These are phyloP conservation scores for Sinocyclocheilus anophthalmus DNA, from an alignment of 2,113 vertebrate species.

Conservation along the genomic window DNA sequence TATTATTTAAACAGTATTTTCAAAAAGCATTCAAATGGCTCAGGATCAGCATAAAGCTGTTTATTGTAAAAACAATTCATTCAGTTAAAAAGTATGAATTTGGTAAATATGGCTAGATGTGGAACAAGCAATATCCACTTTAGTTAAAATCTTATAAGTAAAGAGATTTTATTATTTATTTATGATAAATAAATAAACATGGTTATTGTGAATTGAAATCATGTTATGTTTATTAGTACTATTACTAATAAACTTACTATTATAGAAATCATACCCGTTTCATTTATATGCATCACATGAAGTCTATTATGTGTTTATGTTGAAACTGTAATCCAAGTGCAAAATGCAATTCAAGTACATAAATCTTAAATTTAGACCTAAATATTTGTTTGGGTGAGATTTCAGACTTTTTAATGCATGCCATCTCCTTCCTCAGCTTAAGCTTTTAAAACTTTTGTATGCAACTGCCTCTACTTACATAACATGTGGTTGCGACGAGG, in stretches of 20 bases:
- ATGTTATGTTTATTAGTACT: not conserved
- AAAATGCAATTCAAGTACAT: not conserved
- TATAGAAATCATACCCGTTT: not conserved
- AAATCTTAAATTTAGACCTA: not conserved
- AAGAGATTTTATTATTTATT: not conserved
- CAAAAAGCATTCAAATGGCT: not conserved
- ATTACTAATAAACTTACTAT: not conserved
- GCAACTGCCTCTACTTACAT: not conserved
- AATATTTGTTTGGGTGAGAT: not conserved
- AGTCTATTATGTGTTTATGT: not conserved
- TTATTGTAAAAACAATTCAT: too few species aligned
- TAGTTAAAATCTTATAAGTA: too few species aligned
- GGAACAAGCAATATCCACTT: not conserved
- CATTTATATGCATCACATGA: not conserved
- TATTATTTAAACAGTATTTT: not conserved
- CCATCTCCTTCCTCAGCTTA: not conserved
- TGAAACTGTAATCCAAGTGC: not conserved
- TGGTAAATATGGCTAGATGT: not conserved
- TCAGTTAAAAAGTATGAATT: not conserved
- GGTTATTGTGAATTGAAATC: not conserved
- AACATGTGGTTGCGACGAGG: conserved; percentile 2
- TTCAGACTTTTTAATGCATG: conserved; percentile 5
- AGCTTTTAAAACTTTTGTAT: conserved; percentile 30
- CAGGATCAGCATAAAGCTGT: too few species aligned
- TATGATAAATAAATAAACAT: not conserved